phyloP scores from a whole-genome alignment of 1,140 invertebrate genomes.

The Drosophila takahashii region DNA sequence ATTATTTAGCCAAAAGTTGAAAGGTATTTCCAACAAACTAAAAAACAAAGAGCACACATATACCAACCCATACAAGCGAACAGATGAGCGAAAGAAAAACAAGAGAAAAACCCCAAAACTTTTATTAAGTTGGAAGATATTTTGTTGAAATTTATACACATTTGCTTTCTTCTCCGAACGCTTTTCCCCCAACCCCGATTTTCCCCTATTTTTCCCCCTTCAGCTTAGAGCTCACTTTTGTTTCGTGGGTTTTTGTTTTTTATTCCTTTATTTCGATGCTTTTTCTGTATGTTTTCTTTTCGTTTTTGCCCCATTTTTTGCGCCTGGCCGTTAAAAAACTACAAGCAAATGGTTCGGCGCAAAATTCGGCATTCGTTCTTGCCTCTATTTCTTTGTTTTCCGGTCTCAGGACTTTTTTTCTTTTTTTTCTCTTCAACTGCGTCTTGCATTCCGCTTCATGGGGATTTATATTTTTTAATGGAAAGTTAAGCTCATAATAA shows the following conservation, averaged over 20 bases:
- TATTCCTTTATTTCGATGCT: constrained; percentile 26
- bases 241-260: constrained; percentile 35
- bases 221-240: constrained; percentile 42
- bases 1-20: constrained; percentile 82
- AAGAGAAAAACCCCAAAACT: constrained; percentile 65
- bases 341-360: constrained; percentile 60
- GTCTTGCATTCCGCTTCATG: constrained; percentile 57
- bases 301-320: constrained; percentile 52
- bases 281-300: constrained; percentile 35
- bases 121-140: constrained; percentile 83
- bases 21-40: constrained; percentile 67
- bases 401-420: neutral
- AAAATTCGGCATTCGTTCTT: constrained; percentile 70
- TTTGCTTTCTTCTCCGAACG: constrained; percentile 59
- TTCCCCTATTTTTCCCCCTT: neutral
- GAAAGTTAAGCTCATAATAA: constrained; percentile 82
- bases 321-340: constrained; percentile 68
- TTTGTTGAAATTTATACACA: constrained; percentile 83
- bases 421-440: constrained; percentile 16
- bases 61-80: neutral
- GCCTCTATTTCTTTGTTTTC: constrained; percentile 42
- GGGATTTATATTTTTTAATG: constrained; percentile 81
- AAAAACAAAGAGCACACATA: constrained; percentile 43
- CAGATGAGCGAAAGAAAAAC: constrained; percentile 57
- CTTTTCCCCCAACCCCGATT: neutral